A percentile compares a stretch with the other conserved stretches of the same genome.
These are phyloP conservation scores for Anticlea derivata DNA, from an alignment of 2,888 invertebrate genomes.

Conservation along the genomic window DNA sequence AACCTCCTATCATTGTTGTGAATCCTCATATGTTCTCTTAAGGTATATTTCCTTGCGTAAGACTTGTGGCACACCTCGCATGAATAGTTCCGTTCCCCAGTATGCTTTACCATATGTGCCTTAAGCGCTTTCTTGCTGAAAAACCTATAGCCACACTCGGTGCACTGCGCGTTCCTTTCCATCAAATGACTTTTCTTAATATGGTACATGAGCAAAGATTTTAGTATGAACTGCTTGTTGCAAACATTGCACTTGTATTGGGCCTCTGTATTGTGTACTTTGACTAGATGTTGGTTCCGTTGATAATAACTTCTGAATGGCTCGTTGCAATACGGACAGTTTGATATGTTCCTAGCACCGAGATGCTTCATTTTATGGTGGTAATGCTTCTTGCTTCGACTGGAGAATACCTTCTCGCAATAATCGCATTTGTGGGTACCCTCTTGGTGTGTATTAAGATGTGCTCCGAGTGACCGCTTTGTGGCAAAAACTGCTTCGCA, in stretches of 20 bases:
- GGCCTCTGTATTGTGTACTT: constrained; percentile 69
- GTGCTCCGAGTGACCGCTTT: constrained; percentile 58
- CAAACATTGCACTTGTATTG: constrained; percentile 75
- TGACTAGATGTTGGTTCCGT: constrained; percentile 68
- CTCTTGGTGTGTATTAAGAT: constrained; percentile 59
- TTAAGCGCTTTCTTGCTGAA: constrained; percentile 81
- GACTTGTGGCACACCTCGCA: constrained; percentile 68
- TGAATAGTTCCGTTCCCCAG: constrained; percentile 62
- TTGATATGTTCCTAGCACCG: constrained; percentile 65
- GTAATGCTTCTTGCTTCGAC: constrained; percentile 60
- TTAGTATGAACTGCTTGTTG: constrained; percentile 59
- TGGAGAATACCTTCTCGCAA: constrained; percentile 69
- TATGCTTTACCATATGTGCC: constrained; percentile 78
- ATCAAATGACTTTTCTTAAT: constrained; percentile 59
- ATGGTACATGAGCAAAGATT: constrained; percentile 62
- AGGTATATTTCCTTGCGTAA: constrained; percentile 66
- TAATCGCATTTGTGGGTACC: constrained; percentile 69
- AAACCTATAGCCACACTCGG: constrained; percentile 77
- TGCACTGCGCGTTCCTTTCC: constrained; percentile 75
- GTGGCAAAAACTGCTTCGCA: constrained; percentile 68
- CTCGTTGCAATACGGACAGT: constrained; percentile 67
- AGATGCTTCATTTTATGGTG: constrained; percentile 70
- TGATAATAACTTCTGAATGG: constrained; percentile 72
- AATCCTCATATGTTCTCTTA: constrained; percentile 72
- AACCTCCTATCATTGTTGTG: constrained; percentile 74